A percentile compares a stretch with the other conserved stretches of the same genome.
Conservation (phyloP, 2,113 vertebrate genomes). For the Carlito syrichta region DNA sequence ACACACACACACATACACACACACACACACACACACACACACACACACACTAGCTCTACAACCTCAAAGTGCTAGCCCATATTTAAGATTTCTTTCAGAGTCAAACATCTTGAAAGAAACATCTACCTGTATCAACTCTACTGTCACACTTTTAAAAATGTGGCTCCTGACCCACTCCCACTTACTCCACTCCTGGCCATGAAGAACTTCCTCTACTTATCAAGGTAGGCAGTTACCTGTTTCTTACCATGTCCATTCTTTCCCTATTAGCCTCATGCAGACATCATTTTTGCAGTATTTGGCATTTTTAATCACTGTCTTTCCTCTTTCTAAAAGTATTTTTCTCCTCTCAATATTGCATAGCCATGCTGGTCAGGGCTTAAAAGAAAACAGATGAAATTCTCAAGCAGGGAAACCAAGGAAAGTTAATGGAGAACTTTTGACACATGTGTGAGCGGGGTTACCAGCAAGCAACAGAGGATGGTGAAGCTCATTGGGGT, state of each 20-base stretch:
- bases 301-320: neutral
- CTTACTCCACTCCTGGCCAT: no score
- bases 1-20: neutral
- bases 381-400: neutral
- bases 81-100: neutral
- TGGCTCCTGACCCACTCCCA: fast-evolving
- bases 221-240: neutral
- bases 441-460: neutral
- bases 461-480: neutral
- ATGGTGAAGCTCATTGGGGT: neutral
- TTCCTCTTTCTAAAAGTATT: neutral
- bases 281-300: neutral
- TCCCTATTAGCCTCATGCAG: neutral
- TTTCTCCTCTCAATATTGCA: neutral
- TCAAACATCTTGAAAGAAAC: neutral
- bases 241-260: neutral
- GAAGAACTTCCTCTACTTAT: neutral
- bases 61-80: neutral
- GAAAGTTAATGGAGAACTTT: neutral
- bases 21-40: neutral
- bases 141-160: neutral
- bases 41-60: neutral
- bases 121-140: neutral
- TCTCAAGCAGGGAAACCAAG: neutral
- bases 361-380: neutral